Evolutionary conservation across 1,140 invertebrate genomes (phyloP).

Genomic region (Phenacoccus solenopsis): DNA sequence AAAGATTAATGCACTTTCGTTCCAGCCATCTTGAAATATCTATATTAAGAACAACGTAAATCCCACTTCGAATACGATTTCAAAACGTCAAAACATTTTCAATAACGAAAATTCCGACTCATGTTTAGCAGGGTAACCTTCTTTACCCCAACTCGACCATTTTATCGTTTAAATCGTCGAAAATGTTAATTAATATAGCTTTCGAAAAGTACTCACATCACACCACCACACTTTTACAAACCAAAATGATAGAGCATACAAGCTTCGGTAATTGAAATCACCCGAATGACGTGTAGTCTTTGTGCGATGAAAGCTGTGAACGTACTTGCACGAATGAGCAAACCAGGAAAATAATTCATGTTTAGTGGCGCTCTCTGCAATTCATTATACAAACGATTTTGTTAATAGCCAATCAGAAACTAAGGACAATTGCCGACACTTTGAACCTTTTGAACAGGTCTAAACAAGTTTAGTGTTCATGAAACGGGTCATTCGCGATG

Average conservation of each 20-base stretch:
- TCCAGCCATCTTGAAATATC: slow-evolving; percentile 17
- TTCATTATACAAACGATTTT: too few relatives aligned
- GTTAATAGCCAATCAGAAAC: too few relatives aligned
- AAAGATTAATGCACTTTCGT: slow-evolving; percentile 7
- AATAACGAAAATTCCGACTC: background rate
- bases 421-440: too few relatives aligned
- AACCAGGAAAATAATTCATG: background rate
- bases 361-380: too few relatives aligned
- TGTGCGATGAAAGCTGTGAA: background rate
- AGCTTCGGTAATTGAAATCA: background rate
- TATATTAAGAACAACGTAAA: slow-evolving; percentile 16
- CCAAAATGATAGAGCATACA: background rate
- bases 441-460: too few relatives aligned
- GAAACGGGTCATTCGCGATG: too few relatives aligned
- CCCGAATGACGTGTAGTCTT: background rate
- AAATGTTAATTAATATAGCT: background rate
- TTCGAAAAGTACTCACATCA: background rate
- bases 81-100: background rate
- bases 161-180: background rate
- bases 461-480: too few relatives aligned
- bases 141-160: background rate
- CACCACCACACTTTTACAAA: slow-evolving; percentile 6
- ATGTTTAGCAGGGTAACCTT: background rate
- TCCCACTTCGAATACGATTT: background rate
- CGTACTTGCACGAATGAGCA: background rate